Evolutionary conservation across 2,113 vertebrate genomes (phyloP).

Genomic region (Panthera tigris): DNA sequence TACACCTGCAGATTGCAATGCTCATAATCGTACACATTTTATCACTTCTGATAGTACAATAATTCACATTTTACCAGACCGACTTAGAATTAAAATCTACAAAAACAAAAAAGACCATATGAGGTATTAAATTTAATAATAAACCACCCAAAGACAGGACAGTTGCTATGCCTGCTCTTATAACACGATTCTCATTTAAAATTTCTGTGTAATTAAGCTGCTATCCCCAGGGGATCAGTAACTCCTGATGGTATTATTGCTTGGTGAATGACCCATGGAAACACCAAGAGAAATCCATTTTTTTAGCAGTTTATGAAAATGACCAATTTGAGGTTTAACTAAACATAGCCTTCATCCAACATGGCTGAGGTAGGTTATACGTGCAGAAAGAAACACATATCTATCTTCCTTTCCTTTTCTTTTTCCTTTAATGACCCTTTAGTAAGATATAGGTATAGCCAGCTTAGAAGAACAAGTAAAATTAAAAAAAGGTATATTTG

Average conservation of each 20-base stretch:
- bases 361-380: background rate
- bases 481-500: background rate
- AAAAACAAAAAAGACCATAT: constrained; percentile 70
- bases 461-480: background rate
- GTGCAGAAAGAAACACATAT: background rate
- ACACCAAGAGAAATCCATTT: constrained; percentile 70
- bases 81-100: constrained; percentile 80
- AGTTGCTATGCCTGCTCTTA: constrained; percentile 61
- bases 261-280: constrained; percentile 79
- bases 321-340: constrained; percentile 32
- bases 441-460: background rate
- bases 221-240: constrained; percentile 75
- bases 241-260: constrained; percentile 71
- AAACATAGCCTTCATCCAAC: constrained; percentile 12
- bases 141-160: constrained; percentile 64
- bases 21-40: constrained; percentile 78
- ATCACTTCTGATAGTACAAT: constrained; percentile 82
- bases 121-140: constrained; percentile 78
- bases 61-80: constrained; percentile 85
- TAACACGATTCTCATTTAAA: constrained; percentile 62
- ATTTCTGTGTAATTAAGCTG: constrained; percentile 81
- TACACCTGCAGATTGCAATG: constrained; percentile 82
- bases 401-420: background rate
- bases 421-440: background rate
- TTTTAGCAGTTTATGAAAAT: constrained; percentile 43